Base-by-base conservation (phyloP, 2,113 vertebrate species). In the Leptobrachium leishanense region DNA sequence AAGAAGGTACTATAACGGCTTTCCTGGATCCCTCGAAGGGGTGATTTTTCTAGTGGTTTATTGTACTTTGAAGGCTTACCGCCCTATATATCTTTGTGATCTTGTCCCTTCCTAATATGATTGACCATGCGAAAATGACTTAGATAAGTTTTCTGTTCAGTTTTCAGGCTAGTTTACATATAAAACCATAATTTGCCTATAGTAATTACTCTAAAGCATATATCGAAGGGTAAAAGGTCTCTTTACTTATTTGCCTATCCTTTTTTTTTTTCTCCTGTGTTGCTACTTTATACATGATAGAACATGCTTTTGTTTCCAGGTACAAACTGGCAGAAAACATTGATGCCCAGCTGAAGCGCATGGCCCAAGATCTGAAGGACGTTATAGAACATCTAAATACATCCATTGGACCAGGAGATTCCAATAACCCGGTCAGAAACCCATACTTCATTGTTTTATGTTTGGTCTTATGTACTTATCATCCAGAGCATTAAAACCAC, bases 311-410 rank as follows among this genome's bases (percentile, higher is more conserved):
- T 53, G 50, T 53, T 83, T 81, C 46, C 83, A 95, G 93, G 65
- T 98, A 97, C 83, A 97, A 95, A 85, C 85, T 96, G 50, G 95
- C 96, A 2, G 95, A 96, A 86, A 96, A 95, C 74, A 95, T 97
- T 13, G 94, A 97, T 68, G 94, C 93, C 2, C 94, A 97, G 81
- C 84, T 98, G 81, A 97, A 97, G 87, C 90, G 84, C 59, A 98
- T 98, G 94, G 93, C 95, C 0, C 95, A 98, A 75, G 96, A 98
- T 84, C 90, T 98, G 86, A 97, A 96, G 87, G 94, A 98, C 83
- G 94, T 98, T 81, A 96, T 12, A 5, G 95, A 95, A 39, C 93
- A 96, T 81, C 79, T 98, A 82, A 96, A 98, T 83, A 92, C 93
- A 0, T 95, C 95, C 41, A 5, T 89, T 5, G 92, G 90, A 50